Evolutionary conservation across 2,797 vertebrate genomes (phyloP), one percentile per base, ranked within the genome.

Genomic region (Salmo trutta): DNA sequence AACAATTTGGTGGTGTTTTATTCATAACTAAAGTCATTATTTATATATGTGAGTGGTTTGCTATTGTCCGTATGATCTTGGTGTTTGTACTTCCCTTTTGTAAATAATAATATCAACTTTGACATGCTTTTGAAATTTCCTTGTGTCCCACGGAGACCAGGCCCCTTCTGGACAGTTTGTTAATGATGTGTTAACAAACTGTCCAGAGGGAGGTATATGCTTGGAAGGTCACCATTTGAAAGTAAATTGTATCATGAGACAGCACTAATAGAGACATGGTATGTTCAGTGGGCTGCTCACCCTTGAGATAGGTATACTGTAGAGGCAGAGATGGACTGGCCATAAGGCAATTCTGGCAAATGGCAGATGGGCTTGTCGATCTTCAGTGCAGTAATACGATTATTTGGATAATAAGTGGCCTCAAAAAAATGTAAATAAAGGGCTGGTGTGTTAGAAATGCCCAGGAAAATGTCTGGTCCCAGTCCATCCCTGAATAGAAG

Each of bases 31-130:
- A 47, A 29, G 5, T 47, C 4, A 52, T 69, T 69, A 69, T 69
- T 68, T 68, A 65, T 65, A 51, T 17, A 47, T 12, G 10, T 54
- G 29, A 59, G 54, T 53, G 62, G 74, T 41, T 73, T 59, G 68
- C 62, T 78, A 47, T 47, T 12, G 41, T 47, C 41, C 8, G 41
- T 47, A 47, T 47, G 8, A 8, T 47, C 24, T 75, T 75, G 69
- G 67, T 51, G 52, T 65, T 21, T 12, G 17, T 70, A 29, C 31
- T 64, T 77, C 71, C 77, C 54, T 56, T 64, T 64, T n/a, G 21
- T 10, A 67, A 82, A 78, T 65, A 75, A 59, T 77, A 73, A 72
- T 33, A 52, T 27, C 31, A 27, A 31, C 16, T 72, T n/a, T 67
- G 47, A 72, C 76, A 21, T 8, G 5, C 15, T 21, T 72, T 47